Conservation (phyloP, 2,888 invertebrate genomes). For the Spodoptera littoralis region DNA sequence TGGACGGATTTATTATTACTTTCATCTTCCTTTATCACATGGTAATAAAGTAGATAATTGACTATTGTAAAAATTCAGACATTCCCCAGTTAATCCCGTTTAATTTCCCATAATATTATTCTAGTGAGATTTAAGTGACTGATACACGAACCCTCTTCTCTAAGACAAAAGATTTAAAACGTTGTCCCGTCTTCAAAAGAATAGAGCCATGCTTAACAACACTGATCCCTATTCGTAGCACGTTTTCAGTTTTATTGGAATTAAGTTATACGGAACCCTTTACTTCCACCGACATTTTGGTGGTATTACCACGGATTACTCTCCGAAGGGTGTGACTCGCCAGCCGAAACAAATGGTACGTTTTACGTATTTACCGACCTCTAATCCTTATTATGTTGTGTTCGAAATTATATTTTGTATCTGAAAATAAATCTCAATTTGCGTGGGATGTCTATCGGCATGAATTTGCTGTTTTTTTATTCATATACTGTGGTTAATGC, state of each 20-base stretch:
- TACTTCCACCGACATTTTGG: conserved; percentile 76
- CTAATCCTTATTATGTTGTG: conserved; percentile 59
- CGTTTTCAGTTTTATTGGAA: conserved; percentile 85
- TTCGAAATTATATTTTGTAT: conserved; percentile 55
- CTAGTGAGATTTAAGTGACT: conserved; percentile 30
- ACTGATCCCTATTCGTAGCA: conserved; percentile 75
- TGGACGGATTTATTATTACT: too few species aligned
- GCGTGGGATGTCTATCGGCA: conserved; percentile 15
- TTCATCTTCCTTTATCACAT: too few species aligned
- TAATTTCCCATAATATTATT: conserved; percentile 19
- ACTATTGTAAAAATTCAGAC: neutral
- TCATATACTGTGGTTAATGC: conserved; percentile 13
- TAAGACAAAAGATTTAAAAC: conserved; percentile 54
- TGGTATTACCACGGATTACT: conserved; percentile 79
- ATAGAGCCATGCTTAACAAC: conserved; percentile 58
- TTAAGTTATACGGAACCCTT: conserved; percentile 85
- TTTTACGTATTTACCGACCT: conserved; percentile 60
- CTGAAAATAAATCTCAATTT: conserved; percentile 42
- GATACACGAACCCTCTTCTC: conserved; percentile 34
- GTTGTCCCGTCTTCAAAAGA: conserved; percentile 50
- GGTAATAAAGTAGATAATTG: too few species aligned
- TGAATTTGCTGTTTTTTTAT: conserved; percentile 18
- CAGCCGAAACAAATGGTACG: conserved; percentile 58
- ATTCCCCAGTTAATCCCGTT: neutral
- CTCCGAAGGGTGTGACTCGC: conserved; percentile 65